A percentile compares a stretch with the other conserved stretches of the same genome.
Evolutionary conservation across 2,797 vertebrate genomes (phyloP).

Genomic region (Macropus fuliginosus): DNA sequence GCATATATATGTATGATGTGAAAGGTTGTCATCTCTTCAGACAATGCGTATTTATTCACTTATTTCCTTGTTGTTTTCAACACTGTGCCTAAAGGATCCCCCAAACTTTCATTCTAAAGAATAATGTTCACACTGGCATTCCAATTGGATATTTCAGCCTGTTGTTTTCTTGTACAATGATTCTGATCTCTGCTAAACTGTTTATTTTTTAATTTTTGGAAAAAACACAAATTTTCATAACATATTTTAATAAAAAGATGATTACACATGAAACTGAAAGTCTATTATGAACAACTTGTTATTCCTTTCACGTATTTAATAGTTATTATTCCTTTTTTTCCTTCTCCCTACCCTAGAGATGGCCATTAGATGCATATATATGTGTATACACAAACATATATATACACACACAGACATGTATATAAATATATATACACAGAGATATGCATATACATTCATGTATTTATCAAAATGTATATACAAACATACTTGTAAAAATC

Average conservation of each 20-base stretch:
- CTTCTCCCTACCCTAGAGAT: no score
- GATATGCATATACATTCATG: no score
- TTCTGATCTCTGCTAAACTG: conserved; percentile 65
- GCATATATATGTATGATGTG: neutral
- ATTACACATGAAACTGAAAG: no score
- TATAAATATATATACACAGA: neutral
- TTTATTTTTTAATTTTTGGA: no score
- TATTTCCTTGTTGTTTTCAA: conserved; percentile 64
- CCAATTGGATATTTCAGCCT: conserved; percentile 67
- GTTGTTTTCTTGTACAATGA: conserved; percentile 71
- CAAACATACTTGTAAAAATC: neutral
- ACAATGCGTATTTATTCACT: neutral
- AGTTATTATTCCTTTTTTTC: no score
- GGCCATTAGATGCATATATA: no score
- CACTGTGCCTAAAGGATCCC: conserved; percentile 53
- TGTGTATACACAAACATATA: no score
- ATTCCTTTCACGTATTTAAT: no score
- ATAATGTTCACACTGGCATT: conserved; percentile 58
- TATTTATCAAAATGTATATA: neutral
- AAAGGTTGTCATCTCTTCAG: conserved; percentile 25
- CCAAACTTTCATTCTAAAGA: conserved; percentile 60
- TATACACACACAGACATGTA: no score
- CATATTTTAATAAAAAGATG: no score
- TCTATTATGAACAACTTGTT: no score
- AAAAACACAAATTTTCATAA: no score